These are phyloP conservation scores for Rhagium mordax DNA, from an alignment of 2,888 invertebrate species.

Conservation along the genomic window DNA sequence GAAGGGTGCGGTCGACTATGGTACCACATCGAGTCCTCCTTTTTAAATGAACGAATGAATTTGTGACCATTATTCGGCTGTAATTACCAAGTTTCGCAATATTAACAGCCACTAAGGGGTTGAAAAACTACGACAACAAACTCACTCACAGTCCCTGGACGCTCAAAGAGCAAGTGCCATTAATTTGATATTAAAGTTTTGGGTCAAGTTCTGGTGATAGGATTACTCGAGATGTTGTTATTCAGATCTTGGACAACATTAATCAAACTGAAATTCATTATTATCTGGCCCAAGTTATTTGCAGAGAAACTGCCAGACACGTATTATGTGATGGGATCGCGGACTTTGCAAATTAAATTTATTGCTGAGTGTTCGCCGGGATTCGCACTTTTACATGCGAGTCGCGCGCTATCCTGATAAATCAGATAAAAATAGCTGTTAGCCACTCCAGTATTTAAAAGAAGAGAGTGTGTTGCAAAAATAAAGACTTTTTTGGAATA, in stretches of 20 bases:
- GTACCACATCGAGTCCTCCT: too few relatives aligned
- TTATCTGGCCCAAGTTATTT: slow-evolving; percentile 49
- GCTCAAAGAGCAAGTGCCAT: slow-evolving; percentile 11
- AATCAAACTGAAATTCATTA: slow-evolving; percentile 52
- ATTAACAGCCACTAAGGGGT: too few relatives aligned
- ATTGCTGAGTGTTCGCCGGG: slow-evolving; percentile 41
- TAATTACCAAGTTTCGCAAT: too few relatives aligned
- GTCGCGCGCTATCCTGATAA: too few relatives aligned
- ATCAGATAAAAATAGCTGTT: too few relatives aligned
- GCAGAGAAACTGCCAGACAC: slow-evolving; percentile 31
- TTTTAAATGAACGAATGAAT: too few relatives aligned
- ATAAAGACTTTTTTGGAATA: too few relatives aligned
- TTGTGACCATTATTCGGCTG: too few relatives aligned
- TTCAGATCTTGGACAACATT: slow-evolving; percentile 48
- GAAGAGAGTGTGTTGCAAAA: too few relatives aligned
- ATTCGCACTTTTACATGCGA: neutral
- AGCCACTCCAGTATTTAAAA: too few relatives aligned
- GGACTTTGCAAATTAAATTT: slow-evolving; percentile 50
- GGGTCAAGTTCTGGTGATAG: slow-evolving; percentile 35
- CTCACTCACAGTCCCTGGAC: neutral
- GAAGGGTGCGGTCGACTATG: too few relatives aligned
- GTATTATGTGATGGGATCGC: slow-evolving; percentile 44
- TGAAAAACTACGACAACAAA: slow-evolving; percentile 1
- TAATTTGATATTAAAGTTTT: slow-evolving; percentile 19
- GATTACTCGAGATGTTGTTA: slow-evolving; percentile 48